Evolutionary conservation across 2,113 vertebrate species (phyloP).

Genomic region (Pithys albifrons): DNA sequence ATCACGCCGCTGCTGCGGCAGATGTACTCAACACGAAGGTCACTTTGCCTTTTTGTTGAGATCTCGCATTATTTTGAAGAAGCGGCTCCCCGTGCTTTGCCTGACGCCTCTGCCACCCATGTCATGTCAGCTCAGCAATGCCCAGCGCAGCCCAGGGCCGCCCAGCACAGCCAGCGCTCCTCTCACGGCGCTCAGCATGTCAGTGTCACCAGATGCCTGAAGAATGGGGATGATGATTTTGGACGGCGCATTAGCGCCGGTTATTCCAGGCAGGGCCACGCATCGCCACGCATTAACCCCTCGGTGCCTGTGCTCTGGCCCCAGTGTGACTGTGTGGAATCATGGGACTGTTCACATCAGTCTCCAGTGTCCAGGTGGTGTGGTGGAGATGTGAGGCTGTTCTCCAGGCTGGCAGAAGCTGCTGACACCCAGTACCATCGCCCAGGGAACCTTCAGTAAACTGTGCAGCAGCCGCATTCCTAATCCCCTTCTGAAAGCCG

Average conservation of each 20-base stretch:
- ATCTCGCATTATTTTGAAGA: accelerated
- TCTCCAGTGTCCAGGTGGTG: accelerated
- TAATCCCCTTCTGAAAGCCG: accelerated
- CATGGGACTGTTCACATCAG: accelerated
- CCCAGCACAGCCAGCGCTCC: background rate
- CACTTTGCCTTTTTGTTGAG: background rate
- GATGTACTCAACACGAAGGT: constrained; percentile 45
- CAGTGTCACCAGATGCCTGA: background rate
- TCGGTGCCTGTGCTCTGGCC: background rate
- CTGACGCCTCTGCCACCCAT: background rate
- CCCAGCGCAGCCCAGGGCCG: background rate
- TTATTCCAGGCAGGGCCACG: background rate
- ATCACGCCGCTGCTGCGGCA: constrained; percentile 42
- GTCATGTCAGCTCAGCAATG: background rate
- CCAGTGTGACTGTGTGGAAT: accelerated
- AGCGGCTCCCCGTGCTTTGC: background rate
- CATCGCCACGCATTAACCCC: constrained; percentile 2
- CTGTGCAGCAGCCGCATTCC: background rate
- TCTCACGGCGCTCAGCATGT: background rate
- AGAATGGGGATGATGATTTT: background rate
- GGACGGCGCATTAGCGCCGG: background rate
- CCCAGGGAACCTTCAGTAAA: background rate
- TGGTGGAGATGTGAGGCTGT: accelerated
- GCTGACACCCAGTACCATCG: accelerated
- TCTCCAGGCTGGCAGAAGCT: background rate